Conservation (phyloP, 2,113 vertebrate genomes). For the Budorcas taxicolor region DNA sequence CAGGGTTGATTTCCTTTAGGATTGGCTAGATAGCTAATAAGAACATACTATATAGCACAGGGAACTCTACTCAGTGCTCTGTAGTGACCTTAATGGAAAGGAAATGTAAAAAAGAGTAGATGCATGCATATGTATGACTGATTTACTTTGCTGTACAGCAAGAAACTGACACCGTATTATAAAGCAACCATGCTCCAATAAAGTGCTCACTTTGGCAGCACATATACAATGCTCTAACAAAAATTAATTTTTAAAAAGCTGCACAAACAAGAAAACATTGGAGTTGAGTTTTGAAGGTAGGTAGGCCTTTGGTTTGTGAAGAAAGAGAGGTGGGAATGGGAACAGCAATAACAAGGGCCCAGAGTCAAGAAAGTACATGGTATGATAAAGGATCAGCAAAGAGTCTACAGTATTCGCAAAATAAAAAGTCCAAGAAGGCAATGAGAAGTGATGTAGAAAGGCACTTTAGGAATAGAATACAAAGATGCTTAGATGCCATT, state of each 20-base stretch:
- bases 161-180: background rate
- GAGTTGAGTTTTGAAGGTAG: background rate
- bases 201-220: background rate
- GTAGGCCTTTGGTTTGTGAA: background rate
- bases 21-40: background rate
- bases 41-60: background rate
- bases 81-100: background rate
- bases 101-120: background rate
- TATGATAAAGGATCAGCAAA: background rate
- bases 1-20: background rate
- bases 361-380: background rate
- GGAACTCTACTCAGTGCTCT: background rate
- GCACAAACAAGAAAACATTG: background rate
- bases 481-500: background rate
- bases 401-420: background rate
- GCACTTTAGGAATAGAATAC: background rate
- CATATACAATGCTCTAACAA: background rate
- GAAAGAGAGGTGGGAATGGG: background rate
- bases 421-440: background rate
- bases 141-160: background rate
- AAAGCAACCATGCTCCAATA: background rate
- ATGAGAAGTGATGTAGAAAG: background rate
- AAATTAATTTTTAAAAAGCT: background rate
- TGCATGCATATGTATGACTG: background rate
- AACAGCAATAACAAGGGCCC: background rate